Conservation (phyloP, 1,140 invertebrate species). For the Aphelenchoides fujianensis region DNA sequence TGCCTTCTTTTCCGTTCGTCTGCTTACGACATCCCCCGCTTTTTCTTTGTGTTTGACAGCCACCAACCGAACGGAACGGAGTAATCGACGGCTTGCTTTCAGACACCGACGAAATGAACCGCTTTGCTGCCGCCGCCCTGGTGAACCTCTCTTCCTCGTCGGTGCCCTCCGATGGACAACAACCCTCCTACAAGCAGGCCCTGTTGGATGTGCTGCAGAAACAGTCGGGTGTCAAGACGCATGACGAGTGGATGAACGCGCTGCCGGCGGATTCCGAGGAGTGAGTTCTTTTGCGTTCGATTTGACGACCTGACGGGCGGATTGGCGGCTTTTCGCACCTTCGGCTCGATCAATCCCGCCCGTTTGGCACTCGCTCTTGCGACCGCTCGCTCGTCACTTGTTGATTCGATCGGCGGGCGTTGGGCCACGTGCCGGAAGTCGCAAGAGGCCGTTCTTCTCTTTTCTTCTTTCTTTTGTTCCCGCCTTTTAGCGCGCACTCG, state of each 20-base stretch:
- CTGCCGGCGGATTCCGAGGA: not conserved
- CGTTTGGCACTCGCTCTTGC: not conserved
- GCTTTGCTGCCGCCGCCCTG: constrained; percentile 16
- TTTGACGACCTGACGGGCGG: not conserved
- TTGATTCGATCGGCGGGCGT: not conserved
- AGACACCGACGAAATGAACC: constrained; percentile 14
- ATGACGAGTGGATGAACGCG: constrained; percentile 14
- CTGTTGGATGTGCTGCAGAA: constrained; percentile 12
- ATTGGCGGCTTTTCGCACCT: not conserved
- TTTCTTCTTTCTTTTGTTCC: not conserved
- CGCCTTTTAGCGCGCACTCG: not conserved
- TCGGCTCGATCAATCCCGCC: not conserved
- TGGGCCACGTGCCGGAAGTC: not conserved
- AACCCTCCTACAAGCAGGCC: constrained; percentile 16
- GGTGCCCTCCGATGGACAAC: too few species aligned
- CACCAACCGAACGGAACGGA: not conserved
- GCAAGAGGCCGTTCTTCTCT: not conserved
- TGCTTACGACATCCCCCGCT: too few species aligned
- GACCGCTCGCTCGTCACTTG: not conserved
- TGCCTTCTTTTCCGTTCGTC: not conserved
- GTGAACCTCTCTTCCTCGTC: not conserved
- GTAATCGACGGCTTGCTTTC: not conserved
- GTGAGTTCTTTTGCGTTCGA: constrained; percentile 17
- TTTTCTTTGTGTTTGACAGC: not conserved
- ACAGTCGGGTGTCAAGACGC: constrained; percentile 7